Conservation (phyloP, 2,888 invertebrate genomes). For the Cremastobaeus sp. region DNA sequence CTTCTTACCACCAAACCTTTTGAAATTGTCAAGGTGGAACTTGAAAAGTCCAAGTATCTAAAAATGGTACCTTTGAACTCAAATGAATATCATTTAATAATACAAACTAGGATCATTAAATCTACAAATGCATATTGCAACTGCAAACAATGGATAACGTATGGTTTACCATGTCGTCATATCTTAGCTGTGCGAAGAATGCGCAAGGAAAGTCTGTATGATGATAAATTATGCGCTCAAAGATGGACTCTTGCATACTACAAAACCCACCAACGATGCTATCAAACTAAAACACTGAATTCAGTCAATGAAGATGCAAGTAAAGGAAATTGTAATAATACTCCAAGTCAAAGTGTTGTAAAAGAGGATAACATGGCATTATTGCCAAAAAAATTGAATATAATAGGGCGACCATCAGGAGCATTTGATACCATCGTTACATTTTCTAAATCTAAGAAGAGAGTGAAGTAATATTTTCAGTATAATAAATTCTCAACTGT, state of each 20-base stretch:
- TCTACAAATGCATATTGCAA: slow-evolving; percentile 16
- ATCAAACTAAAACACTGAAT: not conserved
- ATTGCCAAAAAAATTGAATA: not conserved
- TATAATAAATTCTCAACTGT: too few relatives aligned
- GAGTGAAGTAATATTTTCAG: too few relatives aligned
- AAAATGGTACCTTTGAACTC: not conserved
- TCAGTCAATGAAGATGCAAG: too few relatives aligned
- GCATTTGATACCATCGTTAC: not conserved
- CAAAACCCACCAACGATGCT: not conserved
- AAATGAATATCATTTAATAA: not conserved
- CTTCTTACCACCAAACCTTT: not conserved
- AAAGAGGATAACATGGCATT: too few relatives aligned
- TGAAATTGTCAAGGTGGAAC: not conserved
- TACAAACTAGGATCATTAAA: not conserved
- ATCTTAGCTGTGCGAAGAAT: slow-evolving; percentile 31
- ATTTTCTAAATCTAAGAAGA: too few relatives aligned
- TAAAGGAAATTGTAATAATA: too few relatives aligned
- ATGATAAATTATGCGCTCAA: not conserved
- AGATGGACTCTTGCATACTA: slow-evolving; percentile 11
- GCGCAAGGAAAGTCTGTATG: not conserved
- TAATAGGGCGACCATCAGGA: not conserved
- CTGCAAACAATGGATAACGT: slow-evolving; percentile 20
- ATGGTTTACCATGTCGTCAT: slow-evolving; percentile 34
- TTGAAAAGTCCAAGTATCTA: not conserved
- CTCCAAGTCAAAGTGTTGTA: not conserved